Evolutionary conservation across 2,888 invertebrate species (phyloP), one percentile per base, ranked within the genome.

Genomic region (Leptodirus hochenwartii): DNA sequence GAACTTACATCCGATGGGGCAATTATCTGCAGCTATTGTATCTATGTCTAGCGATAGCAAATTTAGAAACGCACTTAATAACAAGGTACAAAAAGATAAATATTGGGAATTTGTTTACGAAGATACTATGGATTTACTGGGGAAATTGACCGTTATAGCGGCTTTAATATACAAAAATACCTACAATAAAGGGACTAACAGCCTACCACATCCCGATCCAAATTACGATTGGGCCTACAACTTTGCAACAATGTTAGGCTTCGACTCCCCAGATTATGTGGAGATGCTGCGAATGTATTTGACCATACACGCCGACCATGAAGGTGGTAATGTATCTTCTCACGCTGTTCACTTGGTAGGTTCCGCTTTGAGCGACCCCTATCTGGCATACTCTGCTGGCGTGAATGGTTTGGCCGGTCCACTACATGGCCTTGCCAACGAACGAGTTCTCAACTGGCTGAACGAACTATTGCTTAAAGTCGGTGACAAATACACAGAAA

Each of bases 311-410:
- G 68, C 81, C 37, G 85, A 87, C 50, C 84, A 87, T 53, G 85
- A 88, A 57, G 85, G 85, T 43, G 85, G 87, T 37, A 87, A 88
- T 53, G 87, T 88, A 1, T 80, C 80, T 15, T 85, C 87, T n/a
- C 87, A 87, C 51, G 74, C 85, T 1, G 73, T 72, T 22, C 87
- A 88, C 51, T 59, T 88, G 47, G 84, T 88, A 2, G 85, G 79
- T 17, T 82, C 82, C 20, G 84, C 87, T 5, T 59, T 87, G 30
- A 79, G 81, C 34, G 85, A 88, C 55, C 81, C 85, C 2, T 85
- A 84, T 51, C 61, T 88, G 13, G 75, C 81, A 16, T 81, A 82
- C 48, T 71, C 81, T 35, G 85, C 80, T 36, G 82, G 81, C 38
- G 71, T 88, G 70, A 78, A 78, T 50, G 87, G 87, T 34, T 58